A percentile compares a stretch with the other conserved stretches of the same genome.
Evolutionary conservation across 2,113 vertebrate genomes (phyloP).

Genomic region (Pholis gunnellus): DNA sequence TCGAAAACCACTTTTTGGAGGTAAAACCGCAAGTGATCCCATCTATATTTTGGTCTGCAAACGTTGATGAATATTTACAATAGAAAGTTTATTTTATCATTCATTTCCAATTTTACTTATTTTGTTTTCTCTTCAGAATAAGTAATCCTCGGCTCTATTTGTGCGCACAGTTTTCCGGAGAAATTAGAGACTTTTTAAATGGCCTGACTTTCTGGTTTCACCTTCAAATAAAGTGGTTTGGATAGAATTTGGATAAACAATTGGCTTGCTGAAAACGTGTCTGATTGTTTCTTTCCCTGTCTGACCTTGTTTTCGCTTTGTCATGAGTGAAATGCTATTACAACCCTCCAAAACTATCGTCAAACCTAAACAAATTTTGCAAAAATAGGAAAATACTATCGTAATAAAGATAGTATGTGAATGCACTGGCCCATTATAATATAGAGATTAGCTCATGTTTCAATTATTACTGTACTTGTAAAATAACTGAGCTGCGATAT

Average conservation of each 20-base stretch:
- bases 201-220: background rate
- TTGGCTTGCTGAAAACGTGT: background rate
- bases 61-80: background rate
- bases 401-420: background rate
- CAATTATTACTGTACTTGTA: background rate
- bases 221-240: background rate
- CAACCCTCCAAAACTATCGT: background rate
- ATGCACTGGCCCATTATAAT: background rate
- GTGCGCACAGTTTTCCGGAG: background rate
- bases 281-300: background rate
- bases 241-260: background rate
- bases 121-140: background rate
- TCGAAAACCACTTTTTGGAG: slow-evolving; percentile 4
- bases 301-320: background rate
- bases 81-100: background rate
- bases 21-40: background rate
- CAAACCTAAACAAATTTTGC: background rate
- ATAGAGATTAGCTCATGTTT: background rate
- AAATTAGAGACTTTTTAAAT: background rate
- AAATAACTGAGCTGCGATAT: background rate
- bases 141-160: too few relatives aligned
- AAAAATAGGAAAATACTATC: background rate
- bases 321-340: background rate
- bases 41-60: background rate
- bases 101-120: background rate